Evolutionary conservation across 2,113 vertebrate species (phyloP).

Genomic region (Baryphthengus martii): DNA sequence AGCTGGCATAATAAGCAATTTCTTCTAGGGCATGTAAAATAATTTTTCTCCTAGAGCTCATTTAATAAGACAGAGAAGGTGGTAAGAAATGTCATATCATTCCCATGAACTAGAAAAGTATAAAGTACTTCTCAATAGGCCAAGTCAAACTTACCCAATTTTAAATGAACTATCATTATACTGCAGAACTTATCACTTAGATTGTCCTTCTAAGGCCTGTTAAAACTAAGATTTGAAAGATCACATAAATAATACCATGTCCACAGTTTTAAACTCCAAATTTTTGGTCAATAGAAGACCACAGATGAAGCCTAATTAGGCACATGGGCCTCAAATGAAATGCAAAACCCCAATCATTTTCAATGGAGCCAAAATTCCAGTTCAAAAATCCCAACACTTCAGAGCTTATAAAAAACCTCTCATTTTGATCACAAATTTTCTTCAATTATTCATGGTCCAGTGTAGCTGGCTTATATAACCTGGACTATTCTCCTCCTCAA

Average conservation of each 20-base stretch:
- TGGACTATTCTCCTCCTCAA: not conserved
- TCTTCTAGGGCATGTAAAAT: not conserved
- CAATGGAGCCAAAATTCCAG: not conserved
- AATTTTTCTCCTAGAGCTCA: not conserved
- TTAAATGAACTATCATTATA: not conserved
- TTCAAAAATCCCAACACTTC: not conserved
- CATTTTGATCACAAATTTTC: not conserved
- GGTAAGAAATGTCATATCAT: not conserved
- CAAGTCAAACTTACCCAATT: not conserved
- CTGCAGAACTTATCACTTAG: not conserved
- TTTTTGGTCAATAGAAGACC: not conserved
- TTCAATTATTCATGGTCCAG: not conserved
- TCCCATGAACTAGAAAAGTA: not conserved
- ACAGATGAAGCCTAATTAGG: not conserved
- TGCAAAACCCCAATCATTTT: not conserved
- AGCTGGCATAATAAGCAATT: not conserved
- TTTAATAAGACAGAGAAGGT: slow-evolving; percentile 1
- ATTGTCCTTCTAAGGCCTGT: not conserved
- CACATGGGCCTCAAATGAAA: not conserved
- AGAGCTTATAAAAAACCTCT: not conserved
- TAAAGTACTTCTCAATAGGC: not conserved
- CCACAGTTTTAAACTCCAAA: not conserved
- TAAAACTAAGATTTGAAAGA: slow-evolving; percentile 2
- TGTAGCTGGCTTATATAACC: not conserved
- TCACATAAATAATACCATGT: not conserved